Evolutionary conservation across 1,140 invertebrate species (phyloP).

Genomic region (Aporrectodea caliginosa): DNA sequence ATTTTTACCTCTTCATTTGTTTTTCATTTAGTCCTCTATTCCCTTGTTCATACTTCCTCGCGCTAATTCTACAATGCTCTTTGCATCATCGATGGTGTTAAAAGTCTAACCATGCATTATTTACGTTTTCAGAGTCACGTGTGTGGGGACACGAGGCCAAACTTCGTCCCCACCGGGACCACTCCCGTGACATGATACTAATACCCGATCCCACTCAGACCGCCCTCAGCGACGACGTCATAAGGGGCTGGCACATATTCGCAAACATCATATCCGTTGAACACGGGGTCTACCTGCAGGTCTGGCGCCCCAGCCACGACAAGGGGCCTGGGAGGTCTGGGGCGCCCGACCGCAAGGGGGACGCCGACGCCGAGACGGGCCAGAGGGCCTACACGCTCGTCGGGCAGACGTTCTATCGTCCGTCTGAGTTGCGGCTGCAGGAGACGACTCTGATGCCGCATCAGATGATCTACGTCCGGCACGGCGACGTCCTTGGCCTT

Average conservation of each 20-base stretch:
- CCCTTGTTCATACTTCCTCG: no score
- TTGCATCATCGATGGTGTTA: neutral
- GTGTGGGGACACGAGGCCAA: slow-evolving; percentile 31
- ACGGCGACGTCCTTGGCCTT: slow-evolving; percentile 23
- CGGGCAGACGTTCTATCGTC: slow-evolving; percentile 24
- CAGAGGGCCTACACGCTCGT: slow-evolving; percentile 18
- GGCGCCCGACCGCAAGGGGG: neutral
- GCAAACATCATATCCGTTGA: slow-evolving; percentile 32
- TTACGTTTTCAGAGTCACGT: slow-evolving; percentile 25
- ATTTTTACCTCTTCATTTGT: no score
- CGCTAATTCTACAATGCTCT: no score
- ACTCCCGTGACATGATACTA: slow-evolving; percentile 7
- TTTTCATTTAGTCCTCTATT: no score
- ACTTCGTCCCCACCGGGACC: slow-evolving; percentile 17
- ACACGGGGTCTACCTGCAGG: slow-evolving; percentile 26
- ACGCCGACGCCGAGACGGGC: neutral
- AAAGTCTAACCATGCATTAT: neutral
- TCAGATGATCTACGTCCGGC: neutral
- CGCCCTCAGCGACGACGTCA: slow-evolving; percentile 17
- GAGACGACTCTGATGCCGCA: neutral
- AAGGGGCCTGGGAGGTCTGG: no score
- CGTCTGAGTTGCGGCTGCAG: slow-evolving; percentile 19
- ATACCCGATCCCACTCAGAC: slow-evolving; percentile 32
- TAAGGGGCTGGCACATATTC: slow-evolving; percentile 26
- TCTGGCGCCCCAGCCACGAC: neutral